Evolutionary conservation across 2,797 vertebrate species (phyloP), one percentile per base, ranked within the genome.

Genomic region (Taeniopygia guttata): DNA sequence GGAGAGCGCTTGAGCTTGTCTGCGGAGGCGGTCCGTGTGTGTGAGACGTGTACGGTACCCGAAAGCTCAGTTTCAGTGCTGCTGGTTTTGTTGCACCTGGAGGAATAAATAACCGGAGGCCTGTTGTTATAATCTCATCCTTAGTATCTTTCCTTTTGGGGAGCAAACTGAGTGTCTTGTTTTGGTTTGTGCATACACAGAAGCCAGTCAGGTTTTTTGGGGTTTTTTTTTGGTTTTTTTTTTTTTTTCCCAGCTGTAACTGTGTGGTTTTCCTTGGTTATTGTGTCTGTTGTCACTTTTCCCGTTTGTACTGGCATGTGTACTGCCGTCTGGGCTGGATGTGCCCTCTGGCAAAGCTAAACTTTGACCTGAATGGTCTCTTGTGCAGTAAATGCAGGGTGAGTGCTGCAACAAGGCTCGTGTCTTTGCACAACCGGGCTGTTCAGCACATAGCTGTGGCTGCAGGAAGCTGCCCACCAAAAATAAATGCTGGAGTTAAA

Each of bases 21-120:
- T 40, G 86, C 45, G 69, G 62, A 69, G 42, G 32, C 83, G n/a
- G 23, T 49, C 51, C 10, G 74, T 27, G 91, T 52, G 75, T 78
- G 85, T 16, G 93, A 83, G 58, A 64, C 87, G 49, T 72, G 92
- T 94, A 90, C 22, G 94, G 86, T 79, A 69, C 80, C 32, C 30
- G 7, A 48, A 48, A 18, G 38, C 49, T 51, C 27, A 43, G 25
- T 60, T 48, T 69, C 36, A 2, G 18, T 51, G 2, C 29, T 45
- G 42, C 32, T 36, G 2, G 0, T 38, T 64, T 13, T 69, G 5
- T 26, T 34, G 9, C 45, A 20, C 20, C n/a, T 36, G 18, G 26
- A 45, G 62, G 43, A 85, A 34, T 72, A 75, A 84, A 32, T 68
- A 66, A 64, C 45, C 4, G 16, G 49, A 42, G 69, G 74, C 46